These are phyloP conservation scores for Scatophagus argus DNA, from an alignment of 2,113 vertebrate species.

Conservation along the genomic window DNA sequence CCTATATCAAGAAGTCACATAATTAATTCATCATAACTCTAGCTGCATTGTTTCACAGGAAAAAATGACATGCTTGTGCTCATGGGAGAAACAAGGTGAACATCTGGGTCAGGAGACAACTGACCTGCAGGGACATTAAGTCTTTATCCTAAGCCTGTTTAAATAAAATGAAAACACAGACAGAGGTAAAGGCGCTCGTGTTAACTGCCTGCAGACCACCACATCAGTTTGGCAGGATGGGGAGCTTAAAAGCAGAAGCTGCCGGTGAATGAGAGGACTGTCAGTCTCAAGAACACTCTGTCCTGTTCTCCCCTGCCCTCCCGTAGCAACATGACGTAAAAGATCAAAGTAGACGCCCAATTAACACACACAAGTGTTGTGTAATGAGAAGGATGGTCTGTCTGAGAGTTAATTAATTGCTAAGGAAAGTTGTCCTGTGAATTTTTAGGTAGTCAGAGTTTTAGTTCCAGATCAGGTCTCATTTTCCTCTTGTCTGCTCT, in stretches of 20 bases:
- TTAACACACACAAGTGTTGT: conserved; percentile 43
- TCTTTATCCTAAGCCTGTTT: background rate
- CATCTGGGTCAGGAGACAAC: background rate
- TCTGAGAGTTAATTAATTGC: conserved; percentile 23
- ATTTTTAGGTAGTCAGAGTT: conserved; percentile 15
- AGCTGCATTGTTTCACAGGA: conserved; percentile 1
- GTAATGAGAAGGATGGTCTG: conserved; percentile 17
- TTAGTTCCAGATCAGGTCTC: background rate
- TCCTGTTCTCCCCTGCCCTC: conserved; percentile 47
- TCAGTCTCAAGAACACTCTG: conserved; percentile 56
- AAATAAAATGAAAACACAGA: background rate
- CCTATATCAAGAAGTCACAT: background rate
- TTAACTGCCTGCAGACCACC: background rate
- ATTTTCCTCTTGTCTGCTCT: conserved; percentile 2
- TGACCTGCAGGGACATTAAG: conserved; percentile 12
- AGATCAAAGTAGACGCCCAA: conserved; percentile 57
- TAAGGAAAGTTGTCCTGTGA: conserved; percentile 25
- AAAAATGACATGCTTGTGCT: conserved; percentile 23
- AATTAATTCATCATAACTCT: background rate
- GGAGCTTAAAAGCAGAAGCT: background rate
- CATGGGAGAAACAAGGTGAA: background rate
- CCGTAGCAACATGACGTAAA: conserved; percentile 62
- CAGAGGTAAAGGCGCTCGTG: background rate
- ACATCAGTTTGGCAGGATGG: background rate
- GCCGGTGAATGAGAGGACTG: conserved; percentile 16